Evolutionary conservation across 2,113 vertebrate species (phyloP).

Genomic region (Calonectris borealis): DNA sequence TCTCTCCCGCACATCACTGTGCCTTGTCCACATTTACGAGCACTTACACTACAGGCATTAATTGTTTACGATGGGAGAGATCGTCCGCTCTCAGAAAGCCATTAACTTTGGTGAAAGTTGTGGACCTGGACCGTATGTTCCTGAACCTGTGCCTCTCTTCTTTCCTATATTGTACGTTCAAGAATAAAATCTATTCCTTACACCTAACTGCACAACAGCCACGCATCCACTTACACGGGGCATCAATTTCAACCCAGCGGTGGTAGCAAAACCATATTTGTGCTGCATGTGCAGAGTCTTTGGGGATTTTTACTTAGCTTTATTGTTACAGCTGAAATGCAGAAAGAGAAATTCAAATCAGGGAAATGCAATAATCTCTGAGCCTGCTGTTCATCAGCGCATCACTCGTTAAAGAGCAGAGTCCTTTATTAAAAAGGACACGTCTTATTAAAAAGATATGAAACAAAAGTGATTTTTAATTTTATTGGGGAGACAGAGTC

Average conservation of each 20-base stretch:
- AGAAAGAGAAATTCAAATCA: constrained; percentile 54
- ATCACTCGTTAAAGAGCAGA: constrained; percentile 29
- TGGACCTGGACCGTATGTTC: accelerated
- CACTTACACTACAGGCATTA: neutral
- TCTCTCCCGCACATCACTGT: neutral
- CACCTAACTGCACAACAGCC: neutral
- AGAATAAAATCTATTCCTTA: neutral
- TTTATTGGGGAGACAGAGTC: constrained; percentile 69
- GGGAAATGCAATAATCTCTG: constrained; percentile 14
- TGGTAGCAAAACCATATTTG: neutral
- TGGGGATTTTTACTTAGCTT: neutral
- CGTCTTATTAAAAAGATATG: constrained; percentile 52
- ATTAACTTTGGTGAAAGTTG: neutral
- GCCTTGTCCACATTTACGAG: neutral
- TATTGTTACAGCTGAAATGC: neutral
- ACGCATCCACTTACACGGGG: neutral
- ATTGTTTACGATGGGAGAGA: neutral
- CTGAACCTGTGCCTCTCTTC: neutral
- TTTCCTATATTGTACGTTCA: accelerated
- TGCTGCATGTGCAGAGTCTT: neutral
- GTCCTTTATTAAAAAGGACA: constrained; percentile 67
- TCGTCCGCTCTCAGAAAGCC: neutral
- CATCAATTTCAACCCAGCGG: neutral
- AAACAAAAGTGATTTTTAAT: constrained; percentile 74
- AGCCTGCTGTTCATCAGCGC: constrained; percentile 44